Evolutionary conservation across 1,140 invertebrate species (phyloP), one percentile per base, ranked within the genome.

Genomic region (Proctacanthus coquilletti): DNA sequence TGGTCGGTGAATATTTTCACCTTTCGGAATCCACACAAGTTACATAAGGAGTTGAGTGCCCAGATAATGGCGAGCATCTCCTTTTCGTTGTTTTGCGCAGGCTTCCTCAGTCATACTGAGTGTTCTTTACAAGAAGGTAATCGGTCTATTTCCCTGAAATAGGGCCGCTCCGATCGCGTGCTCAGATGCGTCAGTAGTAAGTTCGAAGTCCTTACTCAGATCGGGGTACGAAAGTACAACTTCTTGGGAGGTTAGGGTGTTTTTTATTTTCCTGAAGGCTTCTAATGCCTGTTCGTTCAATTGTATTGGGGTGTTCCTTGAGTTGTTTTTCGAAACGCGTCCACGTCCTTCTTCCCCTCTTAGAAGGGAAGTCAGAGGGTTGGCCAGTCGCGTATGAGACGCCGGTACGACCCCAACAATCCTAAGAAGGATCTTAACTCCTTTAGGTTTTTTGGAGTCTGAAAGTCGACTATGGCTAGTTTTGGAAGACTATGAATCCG

Each of bases 201-300:
- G 39, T 6, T 42, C 42, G 33, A 60, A 56, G 8, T 27, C 34
- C 36, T 50, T 44, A 3, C 25, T 18, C 34, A 55, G 57, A 30
- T 61, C 47, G 1, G 55, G 52, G 34, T 51, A 56, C 40, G 45
- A 42, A 9, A 67, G 42, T 18, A 66, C 41, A 14, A 42, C 21
- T 4, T 56, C 55, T 21, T 60, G 44, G 10, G 53, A 56, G 4
- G 44, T 54, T 29, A 68, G 31, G 15, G 49, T 45, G 25, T 51
- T 42, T 53, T 61, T 63, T 19, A 63, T 42, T 34, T 32, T 45
- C 14, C 64, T 44, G 38, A 65, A 62, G 9, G 53, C 45, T 9
- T 48, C 23, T 42, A 56, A 18, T 41, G 52, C 36, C 15, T 36
- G n/a, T 15, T 34, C 29, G 18, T 38, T 21, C 15, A 41, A 19